phyloP scores from a whole-genome alignment of 1,140 invertebrate genomes.

The Nephila pilipes region DNA sequence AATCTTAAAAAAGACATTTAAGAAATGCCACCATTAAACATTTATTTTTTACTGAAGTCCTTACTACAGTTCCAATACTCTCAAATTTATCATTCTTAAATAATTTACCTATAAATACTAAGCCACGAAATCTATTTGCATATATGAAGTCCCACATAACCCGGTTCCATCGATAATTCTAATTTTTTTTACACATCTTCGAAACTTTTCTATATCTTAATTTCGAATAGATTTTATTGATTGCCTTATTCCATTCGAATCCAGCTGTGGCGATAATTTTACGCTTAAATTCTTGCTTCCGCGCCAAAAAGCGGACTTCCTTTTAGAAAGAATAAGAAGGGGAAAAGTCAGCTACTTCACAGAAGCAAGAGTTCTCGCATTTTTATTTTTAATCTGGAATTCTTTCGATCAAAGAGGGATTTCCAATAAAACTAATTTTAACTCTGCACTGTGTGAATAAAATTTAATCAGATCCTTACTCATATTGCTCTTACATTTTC shows the following conservation, averaged over 20 bases:
- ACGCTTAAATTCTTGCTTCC: background rate
- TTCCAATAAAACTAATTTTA: constrained; percentile 14
- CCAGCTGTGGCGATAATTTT: constrained; percentile 5
- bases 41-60: too few species aligned
- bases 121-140: too few species aligned
- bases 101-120: too few species aligned
- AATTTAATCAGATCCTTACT: background rate
- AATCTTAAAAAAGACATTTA: too few species aligned
- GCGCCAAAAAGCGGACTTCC: background rate
- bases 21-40: too few species aligned
- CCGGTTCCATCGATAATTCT: background rate
- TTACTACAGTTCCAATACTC: too few species aligned
- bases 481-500: background rate
- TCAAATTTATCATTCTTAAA: too few species aligned
- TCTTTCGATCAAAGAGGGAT: background rate
- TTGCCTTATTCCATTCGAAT: background rate
- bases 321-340: background rate
- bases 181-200: background rate
- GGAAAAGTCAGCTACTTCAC: background rate
- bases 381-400: background rate
- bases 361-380: background rate
- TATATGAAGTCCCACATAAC: background rate
- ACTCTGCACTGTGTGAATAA: background rate
- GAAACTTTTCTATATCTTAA: constrained; percentile 6
- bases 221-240: constrained; percentile 11